phyloP scores from a whole-genome alignment of 2,113 vertebrate genomes.

The cattle (Bos taurus) region ARS-UCD2.0 NC_037348.1:15441501-15442000 shows the following conservation, averaged over 20 bases:
- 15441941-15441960: too few species aligned
- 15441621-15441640: background rate
- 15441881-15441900: background rate
- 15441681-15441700: background rate
- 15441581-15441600: background rate
- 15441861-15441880: background rate
- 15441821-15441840: background rate
- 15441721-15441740: background rate
- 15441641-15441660: background rate
- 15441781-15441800: rapidly evolving
- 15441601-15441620: background rate
- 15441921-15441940: background rate
- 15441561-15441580: background rate
- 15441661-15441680: background rate
- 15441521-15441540: background rate
- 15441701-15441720: background rate
- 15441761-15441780: background rate
- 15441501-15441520: background rate
- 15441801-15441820: background rate
- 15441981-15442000: background rate
- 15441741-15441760: background rate
- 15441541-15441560: background rate
- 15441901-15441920: background rate
- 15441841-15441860: background rate
- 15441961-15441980: background rate